Conservation (phyloP, 2,113 vertebrate genomes). For the Corythornis cristatus region DNA sequence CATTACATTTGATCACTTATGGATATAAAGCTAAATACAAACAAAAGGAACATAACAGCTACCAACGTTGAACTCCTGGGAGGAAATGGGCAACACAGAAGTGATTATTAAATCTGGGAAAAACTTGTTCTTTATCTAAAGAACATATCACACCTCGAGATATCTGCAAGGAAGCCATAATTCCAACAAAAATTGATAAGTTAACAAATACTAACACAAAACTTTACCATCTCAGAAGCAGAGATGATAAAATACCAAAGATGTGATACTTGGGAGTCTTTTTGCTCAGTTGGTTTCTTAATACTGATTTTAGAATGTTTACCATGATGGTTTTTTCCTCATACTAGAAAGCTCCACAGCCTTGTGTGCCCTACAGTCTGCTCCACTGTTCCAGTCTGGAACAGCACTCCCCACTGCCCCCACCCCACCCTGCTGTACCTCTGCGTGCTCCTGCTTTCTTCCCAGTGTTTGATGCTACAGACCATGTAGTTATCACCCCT, state of each 20-base stretch:
- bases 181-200: not conserved
- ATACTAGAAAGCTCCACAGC: not conserved
- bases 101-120: not conserved
- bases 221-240: not conserved
- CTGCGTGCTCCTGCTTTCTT: not conserved
- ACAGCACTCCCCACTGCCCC: accelerated
- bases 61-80: not conserved
- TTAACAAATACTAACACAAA: not conserved
- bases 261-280: accelerated
- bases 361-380: not conserved
- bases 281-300: not conserved
- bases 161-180: not conserved
- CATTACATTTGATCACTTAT: not conserved
- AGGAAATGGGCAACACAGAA: not conserved
- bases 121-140: not conserved
- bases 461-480: not conserved
- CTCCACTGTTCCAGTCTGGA: not conserved
- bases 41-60: not conserved
- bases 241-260: not conserved
- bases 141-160: not conserved
- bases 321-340: not conserved
- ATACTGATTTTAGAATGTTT: not conserved
- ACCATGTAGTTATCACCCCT: not conserved
- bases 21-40: not conserved
- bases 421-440: not conserved